Conservation (phyloP, 2,113 vertebrate genomes). For the Mustelus asterias region DNA sequence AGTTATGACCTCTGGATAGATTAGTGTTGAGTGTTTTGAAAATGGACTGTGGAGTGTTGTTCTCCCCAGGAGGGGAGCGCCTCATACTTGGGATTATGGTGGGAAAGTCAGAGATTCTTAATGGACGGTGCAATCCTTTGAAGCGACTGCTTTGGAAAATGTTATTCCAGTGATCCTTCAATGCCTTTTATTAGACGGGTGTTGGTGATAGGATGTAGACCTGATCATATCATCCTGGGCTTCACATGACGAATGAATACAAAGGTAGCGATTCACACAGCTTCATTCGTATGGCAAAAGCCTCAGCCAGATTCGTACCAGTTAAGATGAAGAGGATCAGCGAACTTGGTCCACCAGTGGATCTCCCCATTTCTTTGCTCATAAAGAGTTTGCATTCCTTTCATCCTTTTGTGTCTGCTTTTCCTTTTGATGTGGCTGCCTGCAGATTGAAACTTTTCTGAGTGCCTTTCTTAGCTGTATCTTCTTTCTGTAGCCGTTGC, state of each 20-base stretch:
- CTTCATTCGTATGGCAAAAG: background rate
- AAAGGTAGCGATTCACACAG: background rate
- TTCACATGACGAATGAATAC: background rate
- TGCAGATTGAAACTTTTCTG: no score
- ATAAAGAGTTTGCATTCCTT: background rate
- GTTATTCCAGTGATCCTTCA: constrained; percentile 12
- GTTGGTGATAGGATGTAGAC: no score
- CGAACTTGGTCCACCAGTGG: background rate
- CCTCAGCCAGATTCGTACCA: background rate
- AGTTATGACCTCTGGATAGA: constrained; percentile 6
- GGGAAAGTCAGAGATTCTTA: background rate
- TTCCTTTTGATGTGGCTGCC: no score
- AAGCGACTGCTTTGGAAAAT: background rate
- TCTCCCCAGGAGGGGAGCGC: background rate
- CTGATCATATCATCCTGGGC: background rate
- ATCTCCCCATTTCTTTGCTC: background rate
- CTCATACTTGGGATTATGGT: background rate
- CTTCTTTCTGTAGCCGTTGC: no score
- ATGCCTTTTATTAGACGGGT: background rate
- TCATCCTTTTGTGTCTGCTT: no score
- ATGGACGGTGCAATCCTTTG: constrained; percentile 19
- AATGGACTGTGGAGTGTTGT: background rate
- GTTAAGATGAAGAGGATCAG: background rate
- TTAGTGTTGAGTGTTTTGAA: background rate
- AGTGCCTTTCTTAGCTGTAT: no score